Conservation (phyloP, 2,888 invertebrate genomes). For the Ophraella communa region DNA sequence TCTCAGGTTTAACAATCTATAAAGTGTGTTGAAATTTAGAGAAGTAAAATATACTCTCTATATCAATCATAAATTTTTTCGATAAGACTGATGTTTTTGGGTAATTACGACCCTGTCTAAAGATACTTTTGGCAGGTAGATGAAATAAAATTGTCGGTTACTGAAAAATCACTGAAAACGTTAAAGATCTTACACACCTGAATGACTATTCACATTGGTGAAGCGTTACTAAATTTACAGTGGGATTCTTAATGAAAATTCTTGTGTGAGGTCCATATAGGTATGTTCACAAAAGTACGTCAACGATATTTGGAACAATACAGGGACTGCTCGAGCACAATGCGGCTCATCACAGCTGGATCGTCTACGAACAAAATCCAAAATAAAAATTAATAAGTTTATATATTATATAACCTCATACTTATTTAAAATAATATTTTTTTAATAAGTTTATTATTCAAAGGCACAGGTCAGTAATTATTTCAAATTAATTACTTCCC, state of each 20-base stretch:
- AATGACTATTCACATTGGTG: slow-evolving; percentile 41
- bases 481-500: too few species aligned
- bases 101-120: not conserved
- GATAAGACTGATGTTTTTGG: not conserved
- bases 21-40: too few species aligned
- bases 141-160: slow-evolving; percentile 28
- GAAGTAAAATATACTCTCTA: too few species aligned
- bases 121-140: slow-evolving; percentile 34
- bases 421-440: too few species aligned
- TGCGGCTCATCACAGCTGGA: not conserved
- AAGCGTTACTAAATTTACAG: slow-evolving; percentile 57
- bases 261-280: slow-evolving; percentile 52
- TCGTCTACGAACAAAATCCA: too few species aligned
- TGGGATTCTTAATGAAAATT: slow-evolving; percentile 55
- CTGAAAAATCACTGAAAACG: slow-evolving; percentile 26
- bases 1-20: too few species aligned
- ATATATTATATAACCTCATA: too few species aligned
- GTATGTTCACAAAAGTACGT: slow-evolving; percentile 15
- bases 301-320: slow-evolving; percentile 7
- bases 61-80: too few species aligned
- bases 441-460: too few species aligned
- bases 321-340: not conserved
- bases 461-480: too few species aligned
- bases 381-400: too few species aligned
- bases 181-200: slow-evolving; percentile 35